A percentile compares a stretch with the other conserved stretches of the same genome.
These are phyloP conservation scores for Axinella damicornis DNA, from an alignment of 37 sponge, comb jelly and placozoan genomes.

Conservation along the genomic window DNA sequence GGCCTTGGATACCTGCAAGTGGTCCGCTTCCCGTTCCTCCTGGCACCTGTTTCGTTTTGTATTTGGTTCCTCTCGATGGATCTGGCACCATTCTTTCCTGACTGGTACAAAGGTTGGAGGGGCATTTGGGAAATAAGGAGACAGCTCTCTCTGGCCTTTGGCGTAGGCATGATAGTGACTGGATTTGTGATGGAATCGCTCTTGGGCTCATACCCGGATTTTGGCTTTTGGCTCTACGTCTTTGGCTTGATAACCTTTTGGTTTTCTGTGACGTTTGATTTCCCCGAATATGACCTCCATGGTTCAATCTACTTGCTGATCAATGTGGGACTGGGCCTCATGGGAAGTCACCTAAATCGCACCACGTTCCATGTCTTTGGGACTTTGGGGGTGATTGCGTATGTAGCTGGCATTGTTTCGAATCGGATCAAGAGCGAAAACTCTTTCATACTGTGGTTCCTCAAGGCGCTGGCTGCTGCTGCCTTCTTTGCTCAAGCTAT, in stretches of 20 bases:
- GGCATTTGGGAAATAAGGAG: not conserved
- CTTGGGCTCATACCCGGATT: slow-evolving; percentile 50
- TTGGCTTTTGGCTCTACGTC: slow-evolving; percentile 56
- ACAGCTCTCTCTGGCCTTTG: slow-evolving; percentile 36
- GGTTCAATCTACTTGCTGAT: slow-evolving; percentile 35
- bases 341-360: slow-evolving; percentile 44
- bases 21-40: slow-evolving; percentile 52
- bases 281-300: slow-evolving; percentile 1
- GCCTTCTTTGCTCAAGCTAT: slow-evolving; percentile 44
- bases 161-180: slow-evolving; percentile 15
- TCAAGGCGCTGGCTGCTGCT: slow-evolving; percentile 30
- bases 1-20: slow-evolving; percentile 13
- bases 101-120: not conserved
- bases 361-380: slow-evolving; percentile 59
- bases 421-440: not conserved
- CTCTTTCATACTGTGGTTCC: slow-evolving; percentile 34
- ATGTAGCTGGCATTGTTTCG: not conserved
- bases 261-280: slow-evolving; percentile 18
- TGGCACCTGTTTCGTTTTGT: slow-evolving; percentile 43
- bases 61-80: slow-evolving; percentile 71
- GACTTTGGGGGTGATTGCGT: slow-evolving; percentile 18
- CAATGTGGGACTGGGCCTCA: slow-evolving; percentile 13
- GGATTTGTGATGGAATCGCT: slow-evolving; percentile 18
- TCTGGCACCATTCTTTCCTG: slow-evolving; percentile 32
- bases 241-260: slow-evolving; percentile 51